These are phyloP conservation scores for Leptinotarsa tumamoca DNA, from an alignment of 2,888 invertebrate species.

Conservation along the genomic window DNA sequence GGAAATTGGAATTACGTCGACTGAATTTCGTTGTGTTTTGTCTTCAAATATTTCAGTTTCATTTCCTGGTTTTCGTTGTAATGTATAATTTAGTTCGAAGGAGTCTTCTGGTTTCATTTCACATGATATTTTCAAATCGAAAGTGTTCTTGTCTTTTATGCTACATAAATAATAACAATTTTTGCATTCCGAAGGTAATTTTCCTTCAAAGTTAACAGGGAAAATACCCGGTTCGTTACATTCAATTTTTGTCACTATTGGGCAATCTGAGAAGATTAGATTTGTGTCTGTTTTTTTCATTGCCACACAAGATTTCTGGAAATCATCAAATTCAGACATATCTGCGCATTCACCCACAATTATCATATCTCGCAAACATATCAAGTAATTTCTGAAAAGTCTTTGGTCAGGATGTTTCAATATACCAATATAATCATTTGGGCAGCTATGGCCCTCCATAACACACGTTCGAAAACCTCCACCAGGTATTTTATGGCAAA, in stretches of 20 bases:
- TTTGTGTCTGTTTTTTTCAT: slow-evolving; percentile 7
- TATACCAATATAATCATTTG: background rate
- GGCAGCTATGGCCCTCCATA: slow-evolving; percentile 8
- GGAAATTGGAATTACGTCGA: background rate
- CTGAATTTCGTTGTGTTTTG: background rate
- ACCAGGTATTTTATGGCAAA: slow-evolving; percentile 8
- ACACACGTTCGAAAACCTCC: background rate
- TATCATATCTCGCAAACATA: slow-evolving; percentile 11
- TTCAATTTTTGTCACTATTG: slow-evolving; percentile 6
- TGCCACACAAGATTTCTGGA: background rate
- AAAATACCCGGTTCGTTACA: background rate
- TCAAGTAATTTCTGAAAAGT: slow-evolving; percentile 4
- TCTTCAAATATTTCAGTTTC: background rate
- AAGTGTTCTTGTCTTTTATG: background rate
- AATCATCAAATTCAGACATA: slow-evolving; percentile 2
- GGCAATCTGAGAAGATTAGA: slow-evolving; percentile 17
- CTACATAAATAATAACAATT: slow-evolving; percentile 21
- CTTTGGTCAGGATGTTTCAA: slow-evolving; percentile 6
- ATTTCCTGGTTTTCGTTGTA: background rate
- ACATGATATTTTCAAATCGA: slow-evolving; percentile 24
- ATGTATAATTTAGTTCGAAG: too few species aligned
- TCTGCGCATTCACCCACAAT: slow-evolving; percentile 11
- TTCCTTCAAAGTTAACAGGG: background rate
- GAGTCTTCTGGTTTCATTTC: background rate
- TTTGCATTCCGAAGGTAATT: background rate